Percentiles rank a stretch among this genome's conserved stretches.
Evolutionary conservation across 1,140 invertebrate genomes (phyloP).

Genomic region (Sarcophaga peregrina): DNA sequence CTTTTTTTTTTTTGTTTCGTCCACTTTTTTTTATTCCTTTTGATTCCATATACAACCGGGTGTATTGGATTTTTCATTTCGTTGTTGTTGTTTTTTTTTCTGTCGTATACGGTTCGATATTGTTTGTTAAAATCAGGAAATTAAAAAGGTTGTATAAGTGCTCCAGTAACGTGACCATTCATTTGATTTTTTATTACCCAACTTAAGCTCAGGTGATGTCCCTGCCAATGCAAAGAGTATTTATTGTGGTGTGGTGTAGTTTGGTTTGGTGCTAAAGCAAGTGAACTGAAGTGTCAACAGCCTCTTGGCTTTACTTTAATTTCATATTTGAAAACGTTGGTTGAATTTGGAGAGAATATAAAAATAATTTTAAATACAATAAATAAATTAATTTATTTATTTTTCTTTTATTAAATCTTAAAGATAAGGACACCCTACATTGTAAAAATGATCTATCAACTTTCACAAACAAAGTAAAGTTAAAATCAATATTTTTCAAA

Average conservation of each 20-base stretch:
- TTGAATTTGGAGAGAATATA: too few relatives aligned
- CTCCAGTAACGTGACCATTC: constrained; percentile 4
- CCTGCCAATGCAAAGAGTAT: background rate
- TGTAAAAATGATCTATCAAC: too few relatives aligned
- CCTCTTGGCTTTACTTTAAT: constrained; percentile 1
- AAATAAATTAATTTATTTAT: too few relatives aligned
- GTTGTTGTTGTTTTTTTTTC: background rate
- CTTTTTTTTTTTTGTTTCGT: background rate
- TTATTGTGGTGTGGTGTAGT: background rate
- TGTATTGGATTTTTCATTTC: background rate
- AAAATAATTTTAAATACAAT: too few relatives aligned
- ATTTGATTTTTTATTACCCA: background rate
- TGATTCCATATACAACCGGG: background rate
- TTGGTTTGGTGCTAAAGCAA: background rate
- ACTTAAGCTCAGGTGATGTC: background rate
- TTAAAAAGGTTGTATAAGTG: background rate
- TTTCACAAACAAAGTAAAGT: too few relatives aligned
- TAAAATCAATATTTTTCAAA: too few relatives aligned
- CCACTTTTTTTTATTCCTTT: background rate
- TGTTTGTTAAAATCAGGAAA: background rate
- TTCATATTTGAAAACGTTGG: too few relatives aligned
- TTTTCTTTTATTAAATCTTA: too few relatives aligned
- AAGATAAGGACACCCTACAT: too few relatives aligned
- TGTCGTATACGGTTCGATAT: background rate
- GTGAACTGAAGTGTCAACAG: background rate